Percentiles rank a stretch among this genome's conserved stretches.
phyloP scores from a whole-genome alignment of 2,888 invertebrate species.

The Caenorhabditis doughertyi region DNA sequence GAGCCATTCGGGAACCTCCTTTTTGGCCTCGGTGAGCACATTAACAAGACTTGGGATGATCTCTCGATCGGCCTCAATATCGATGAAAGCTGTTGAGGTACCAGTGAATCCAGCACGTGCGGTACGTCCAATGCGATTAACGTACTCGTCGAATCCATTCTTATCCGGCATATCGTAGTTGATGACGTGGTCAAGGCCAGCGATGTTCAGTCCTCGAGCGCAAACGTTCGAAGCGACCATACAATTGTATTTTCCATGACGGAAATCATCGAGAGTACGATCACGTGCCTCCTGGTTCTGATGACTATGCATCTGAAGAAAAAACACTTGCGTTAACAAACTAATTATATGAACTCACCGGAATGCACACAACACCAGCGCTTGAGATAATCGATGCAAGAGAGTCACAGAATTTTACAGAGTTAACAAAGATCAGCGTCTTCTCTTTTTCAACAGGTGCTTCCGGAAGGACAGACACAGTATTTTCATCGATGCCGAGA shows the following conservation, averaged over 20 bases:
- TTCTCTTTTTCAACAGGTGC: constrained; percentile 48
- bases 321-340: background rate
- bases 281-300: constrained; percentile 50
- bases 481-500: constrained; percentile 51
- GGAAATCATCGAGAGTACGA: constrained; percentile 36
- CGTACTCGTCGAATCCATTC: constrained; percentile 56
- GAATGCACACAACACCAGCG: constrained; percentile 18
- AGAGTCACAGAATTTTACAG: constrained; percentile 39
- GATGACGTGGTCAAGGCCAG: constrained; percentile 51
- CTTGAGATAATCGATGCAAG: constrained; percentile 22
- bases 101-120: constrained; percentile 57
- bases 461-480: constrained; percentile 1
- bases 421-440: constrained; percentile 59
- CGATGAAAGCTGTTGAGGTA: constrained; percentile 48
- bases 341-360: constrained; percentile 6
- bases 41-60: constrained; percentile 37
- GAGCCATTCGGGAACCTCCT: constrained; percentile 53
- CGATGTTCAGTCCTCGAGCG: constrained; percentile 58
- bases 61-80: constrained; percentile 21
- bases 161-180: constrained; percentile 57
- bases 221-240: constrained; percentile 61
- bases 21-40: constrained; percentile 44
- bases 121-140: constrained; percentile 62
- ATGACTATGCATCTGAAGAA: constrained; percentile 56
- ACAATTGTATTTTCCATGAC: constrained; percentile 31